Conservation (phyloP, 2,797 vertebrate species). For the Okamejei kenojei region DNA sequence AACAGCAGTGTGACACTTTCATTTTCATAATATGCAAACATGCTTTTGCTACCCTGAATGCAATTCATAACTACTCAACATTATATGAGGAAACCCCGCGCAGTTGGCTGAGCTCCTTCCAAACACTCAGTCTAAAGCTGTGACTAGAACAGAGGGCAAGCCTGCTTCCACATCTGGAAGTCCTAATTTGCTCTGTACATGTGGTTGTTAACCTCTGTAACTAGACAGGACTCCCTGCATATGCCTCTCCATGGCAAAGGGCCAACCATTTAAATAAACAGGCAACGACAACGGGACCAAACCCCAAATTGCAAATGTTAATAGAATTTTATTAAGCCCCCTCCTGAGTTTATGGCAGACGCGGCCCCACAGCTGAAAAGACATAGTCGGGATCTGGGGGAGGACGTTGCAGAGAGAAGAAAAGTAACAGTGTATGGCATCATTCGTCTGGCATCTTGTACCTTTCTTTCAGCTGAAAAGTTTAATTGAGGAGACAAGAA, state of each 20-base stretch:
- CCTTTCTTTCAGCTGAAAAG: not conserved
- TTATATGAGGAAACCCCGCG: not conserved
- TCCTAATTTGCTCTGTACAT: not conserved
- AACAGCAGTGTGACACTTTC: not conserved
- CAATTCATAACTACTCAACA: not conserved
- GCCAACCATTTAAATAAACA: not conserved
- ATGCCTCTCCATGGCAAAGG: not conserved
- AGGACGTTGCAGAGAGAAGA: not conserved
- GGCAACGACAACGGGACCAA: not conserved
- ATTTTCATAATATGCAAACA: not conserved
- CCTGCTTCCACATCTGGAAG: not conserved
- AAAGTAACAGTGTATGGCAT: not conserved
- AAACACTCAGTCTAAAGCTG: not conserved
- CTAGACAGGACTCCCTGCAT: not conserved
- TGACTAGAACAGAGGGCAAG: not conserved
- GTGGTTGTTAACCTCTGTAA: not conserved
- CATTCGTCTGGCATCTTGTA: not conserved
- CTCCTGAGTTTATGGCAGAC: not conserved
- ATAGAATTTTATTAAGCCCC: not conserved
- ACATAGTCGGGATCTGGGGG: not conserved
- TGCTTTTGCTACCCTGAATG: not conserved
- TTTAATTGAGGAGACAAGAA: not conserved
- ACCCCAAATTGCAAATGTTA: not conserved
- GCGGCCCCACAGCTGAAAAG: not conserved
- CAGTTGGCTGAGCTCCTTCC: no score